phyloP scores from a whole-genome alignment of 2,113 vertebrate species.

The Poecile atricapillus region DNA sequence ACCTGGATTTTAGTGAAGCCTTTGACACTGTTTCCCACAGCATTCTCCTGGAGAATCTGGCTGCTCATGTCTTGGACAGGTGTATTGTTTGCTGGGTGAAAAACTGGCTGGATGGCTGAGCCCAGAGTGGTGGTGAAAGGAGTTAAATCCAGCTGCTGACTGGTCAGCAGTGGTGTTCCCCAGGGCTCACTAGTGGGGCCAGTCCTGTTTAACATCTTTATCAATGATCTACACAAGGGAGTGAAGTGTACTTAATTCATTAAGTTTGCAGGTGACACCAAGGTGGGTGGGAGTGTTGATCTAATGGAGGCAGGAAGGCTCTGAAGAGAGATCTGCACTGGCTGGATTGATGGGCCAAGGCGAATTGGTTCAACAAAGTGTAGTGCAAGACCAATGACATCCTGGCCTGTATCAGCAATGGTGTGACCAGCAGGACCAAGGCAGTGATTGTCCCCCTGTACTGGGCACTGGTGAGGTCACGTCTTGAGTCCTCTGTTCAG shows the following conservation, averaged over 20 bases:
- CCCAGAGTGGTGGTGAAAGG: neutral
- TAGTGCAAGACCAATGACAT: neutral
- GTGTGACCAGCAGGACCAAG: neutral
- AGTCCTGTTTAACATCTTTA: neutral
- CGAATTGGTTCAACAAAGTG: neutral
- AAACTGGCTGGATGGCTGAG: neutral
- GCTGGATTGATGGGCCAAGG: neutral
- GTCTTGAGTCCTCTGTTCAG: rapidly evolving
- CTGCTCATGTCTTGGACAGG: neutral
- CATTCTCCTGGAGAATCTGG: neutral
- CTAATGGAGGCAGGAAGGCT: neutral
- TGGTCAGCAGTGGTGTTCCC: neutral
- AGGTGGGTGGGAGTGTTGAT: neutral
- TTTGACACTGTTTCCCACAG: neutral
- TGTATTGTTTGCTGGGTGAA: neutral
- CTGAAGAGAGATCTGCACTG: neutral
- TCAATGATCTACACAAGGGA: rapidly evolving
- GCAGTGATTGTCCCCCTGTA: rapidly evolving
- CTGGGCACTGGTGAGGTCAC: rapidly evolving
- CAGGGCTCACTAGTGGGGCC: neutral
- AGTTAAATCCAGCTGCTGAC: neutral
- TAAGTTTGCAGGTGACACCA: neutral
- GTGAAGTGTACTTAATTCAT: neutral
- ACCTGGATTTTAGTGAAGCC: neutral
- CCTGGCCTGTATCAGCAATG: neutral